Evolutionary conservation across 2,797 vertebrate genomes (phyloP).

Genomic region (Rachycentron canadum): DNA sequence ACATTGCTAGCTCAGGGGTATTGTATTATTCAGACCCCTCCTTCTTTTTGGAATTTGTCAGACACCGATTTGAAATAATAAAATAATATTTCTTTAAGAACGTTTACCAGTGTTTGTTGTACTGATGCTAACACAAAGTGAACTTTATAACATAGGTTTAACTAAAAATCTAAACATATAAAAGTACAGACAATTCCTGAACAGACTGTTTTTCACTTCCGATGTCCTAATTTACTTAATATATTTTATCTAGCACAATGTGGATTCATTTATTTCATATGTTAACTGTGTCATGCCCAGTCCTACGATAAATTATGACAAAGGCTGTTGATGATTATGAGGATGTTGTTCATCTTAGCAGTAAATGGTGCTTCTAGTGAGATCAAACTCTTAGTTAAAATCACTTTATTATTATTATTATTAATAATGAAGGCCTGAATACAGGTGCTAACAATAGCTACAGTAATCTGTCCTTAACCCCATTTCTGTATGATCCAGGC

Average conservation of each 20-base stretch:
- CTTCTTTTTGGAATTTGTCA: too few species aligned
- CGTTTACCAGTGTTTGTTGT: neutral
- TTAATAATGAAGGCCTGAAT: conserved; percentile 42
- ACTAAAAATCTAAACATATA: neutral
- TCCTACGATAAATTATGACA: neutral
- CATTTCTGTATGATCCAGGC: conserved; percentile 33
- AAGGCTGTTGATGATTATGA: neutral
- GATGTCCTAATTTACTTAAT: neutral
- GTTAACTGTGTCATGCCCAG: neutral
- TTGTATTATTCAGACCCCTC: too few species aligned
- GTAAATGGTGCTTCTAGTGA: conserved; percentile 19
- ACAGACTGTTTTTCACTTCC: neutral
- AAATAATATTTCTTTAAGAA: neutral
- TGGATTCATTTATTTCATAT: neutral
- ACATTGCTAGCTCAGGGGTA: too few species aligned
- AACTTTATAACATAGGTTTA: neutral
- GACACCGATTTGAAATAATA: too few species aligned
- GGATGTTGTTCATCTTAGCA: conserved; percentile 6
- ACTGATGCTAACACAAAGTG: neutral
- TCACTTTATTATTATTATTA: conserved; percentile 43
- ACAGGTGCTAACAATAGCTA: conserved; percentile 48
- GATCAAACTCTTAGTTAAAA: conserved; percentile 49
- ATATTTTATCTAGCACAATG: neutral
- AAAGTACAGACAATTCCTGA: neutral
- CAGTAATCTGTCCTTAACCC: conserved; percentile 60